These are phyloP conservation scores for Protonibea diacanthus DNA, from an alignment of 2,797 vertebrate species.

Conservation along the genomic window DNA sequence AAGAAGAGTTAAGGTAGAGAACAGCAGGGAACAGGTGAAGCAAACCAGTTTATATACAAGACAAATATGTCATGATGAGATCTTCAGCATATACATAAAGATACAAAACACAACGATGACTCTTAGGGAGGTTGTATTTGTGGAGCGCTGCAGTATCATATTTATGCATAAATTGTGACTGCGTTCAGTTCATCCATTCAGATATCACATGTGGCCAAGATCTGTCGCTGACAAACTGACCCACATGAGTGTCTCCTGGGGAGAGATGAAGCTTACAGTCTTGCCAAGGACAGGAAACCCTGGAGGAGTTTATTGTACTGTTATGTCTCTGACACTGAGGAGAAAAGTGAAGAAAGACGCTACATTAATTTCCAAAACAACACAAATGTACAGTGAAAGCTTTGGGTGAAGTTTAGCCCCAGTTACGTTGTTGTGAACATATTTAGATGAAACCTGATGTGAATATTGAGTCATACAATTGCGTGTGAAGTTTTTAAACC, in stretches of 20 bases:
- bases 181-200: slow-evolving; percentile 7
- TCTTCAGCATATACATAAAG: background rate
- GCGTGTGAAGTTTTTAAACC: slow-evolving; percentile 16
- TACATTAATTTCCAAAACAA: slow-evolving; percentile 32
- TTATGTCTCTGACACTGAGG: slow-evolving; percentile 38
- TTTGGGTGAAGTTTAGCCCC: slow-evolving; percentile 20
- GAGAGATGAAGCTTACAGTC: background rate
- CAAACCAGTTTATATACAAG: background rate
- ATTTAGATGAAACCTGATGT: slow-evolving; percentile 40
- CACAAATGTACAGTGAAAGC: slow-evolving; percentile 25
- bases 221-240: slow-evolving; percentile 33
- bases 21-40: background rate
- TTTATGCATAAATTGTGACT: slow-evolving; percentile 22
- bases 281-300: slow-evolving; percentile 37
- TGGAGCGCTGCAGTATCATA: background rate
- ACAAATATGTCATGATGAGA: slow-evolving; percentile 5
- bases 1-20: background rate
- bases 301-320: slow-evolving; percentile 32
- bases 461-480: slow-evolving; percentile 22
- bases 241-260: slow-evolving; percentile 30
- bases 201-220: slow-evolving; percentile 27
- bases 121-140: background rate
- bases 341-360: slow-evolving; percentile 23
- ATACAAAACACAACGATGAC: slow-evolving; percentile 13
- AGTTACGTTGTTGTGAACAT: slow-evolving; percentile 25